Conservation (phyloP, 2,797 vertebrate genomes). For the Xiphophorus birchmanni region DNA sequence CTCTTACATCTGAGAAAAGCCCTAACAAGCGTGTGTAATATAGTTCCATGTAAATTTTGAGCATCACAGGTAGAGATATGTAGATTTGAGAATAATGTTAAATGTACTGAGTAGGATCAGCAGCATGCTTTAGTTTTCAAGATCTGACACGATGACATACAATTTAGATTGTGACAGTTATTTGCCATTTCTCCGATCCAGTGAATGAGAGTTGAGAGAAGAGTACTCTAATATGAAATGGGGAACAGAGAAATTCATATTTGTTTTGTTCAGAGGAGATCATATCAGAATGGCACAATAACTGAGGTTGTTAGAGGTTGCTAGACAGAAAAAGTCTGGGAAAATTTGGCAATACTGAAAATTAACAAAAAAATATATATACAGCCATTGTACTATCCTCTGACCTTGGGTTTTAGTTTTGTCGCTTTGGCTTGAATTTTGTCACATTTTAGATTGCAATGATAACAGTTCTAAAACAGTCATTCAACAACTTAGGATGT, state of each 20-base stretch:
- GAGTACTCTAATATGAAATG: not conserved
- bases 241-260: not conserved
- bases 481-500: no score
- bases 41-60: not conserved
- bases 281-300: not conserved
- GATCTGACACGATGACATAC: not conserved
- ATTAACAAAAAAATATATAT: not conserved
- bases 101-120: not conserved
- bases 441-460: not conserved
- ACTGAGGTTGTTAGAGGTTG: not conserved
- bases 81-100: conserved; percentile 7
- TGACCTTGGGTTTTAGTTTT: not conserved
- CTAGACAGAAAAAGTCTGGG: not conserved
- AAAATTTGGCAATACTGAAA: not conserved
- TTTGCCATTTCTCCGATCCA: not conserved
- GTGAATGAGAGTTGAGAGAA: not conserved
- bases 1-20: conserved; percentile 14
- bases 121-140: not conserved
- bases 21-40: conserved; percentile 11
- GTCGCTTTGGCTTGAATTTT: not conserved
- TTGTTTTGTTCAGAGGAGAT: not conserved
- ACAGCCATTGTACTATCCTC: not conserved
- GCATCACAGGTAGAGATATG: conserved; percentile 10
- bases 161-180: not conserved
- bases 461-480: no score